Conservation (phyloP, 2,113 vertebrate genomes). For the Bothrops jararaca region DNA sequence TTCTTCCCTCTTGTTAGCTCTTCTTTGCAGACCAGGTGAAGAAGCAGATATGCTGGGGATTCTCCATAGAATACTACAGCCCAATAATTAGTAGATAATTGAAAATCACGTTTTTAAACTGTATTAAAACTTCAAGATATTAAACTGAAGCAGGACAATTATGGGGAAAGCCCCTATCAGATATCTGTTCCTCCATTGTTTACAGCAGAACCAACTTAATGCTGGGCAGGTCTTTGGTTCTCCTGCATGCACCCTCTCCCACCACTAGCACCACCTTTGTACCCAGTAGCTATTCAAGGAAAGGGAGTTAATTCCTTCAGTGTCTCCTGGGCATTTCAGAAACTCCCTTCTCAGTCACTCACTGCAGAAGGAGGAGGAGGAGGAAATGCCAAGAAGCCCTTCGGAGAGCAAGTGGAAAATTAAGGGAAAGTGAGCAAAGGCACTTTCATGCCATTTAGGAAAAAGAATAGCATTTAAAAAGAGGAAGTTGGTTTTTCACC, state of each 20-base stretch:
- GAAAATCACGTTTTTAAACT: background rate
- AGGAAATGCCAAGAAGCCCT: background rate
- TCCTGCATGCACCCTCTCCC: background rate
- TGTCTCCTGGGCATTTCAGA: background rate
- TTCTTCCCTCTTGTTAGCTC: background rate
- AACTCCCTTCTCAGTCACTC: background rate
- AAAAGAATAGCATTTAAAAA: conserved; percentile 18
- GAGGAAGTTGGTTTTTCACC: conserved; percentile 26
- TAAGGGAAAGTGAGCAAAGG: conserved; percentile 21
- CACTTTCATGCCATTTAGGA: background rate
- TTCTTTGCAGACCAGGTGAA: background rate
- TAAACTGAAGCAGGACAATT: background rate
- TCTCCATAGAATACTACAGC: background rate
- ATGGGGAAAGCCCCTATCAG: background rate
- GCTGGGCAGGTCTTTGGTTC: background rate
- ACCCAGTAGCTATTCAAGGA: conserved; percentile 18
- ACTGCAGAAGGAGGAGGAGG: conserved; percentile 17
- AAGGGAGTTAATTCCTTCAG: background rate
- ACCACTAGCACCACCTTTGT: background rate
- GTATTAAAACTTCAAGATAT: background rate
- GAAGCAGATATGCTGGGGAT: background rate
- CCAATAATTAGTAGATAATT: background rate
- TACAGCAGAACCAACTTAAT: background rate
- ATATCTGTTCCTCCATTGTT: background rate
- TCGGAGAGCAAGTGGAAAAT: conserved; percentile 38